Percentiles rank a stretch among this genome's conserved stretches.
These are phyloP conservation scores for Oryzias woworae DNA, from an alignment of 2,113 vertebrate species.

Conservation along the genomic window DNA sequence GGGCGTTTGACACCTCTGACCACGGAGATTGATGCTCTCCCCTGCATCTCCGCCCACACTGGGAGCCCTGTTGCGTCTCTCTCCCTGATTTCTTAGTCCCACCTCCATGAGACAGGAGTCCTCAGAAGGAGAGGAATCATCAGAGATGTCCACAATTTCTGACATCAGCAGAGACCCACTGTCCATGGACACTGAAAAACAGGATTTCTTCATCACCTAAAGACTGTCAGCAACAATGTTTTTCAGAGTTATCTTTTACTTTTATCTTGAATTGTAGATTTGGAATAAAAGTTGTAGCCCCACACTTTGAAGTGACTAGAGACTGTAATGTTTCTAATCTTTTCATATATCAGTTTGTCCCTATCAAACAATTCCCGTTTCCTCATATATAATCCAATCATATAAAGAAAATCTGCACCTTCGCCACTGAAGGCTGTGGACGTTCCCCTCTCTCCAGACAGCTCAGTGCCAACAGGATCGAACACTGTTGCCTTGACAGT, in stretches of 20 bases:
- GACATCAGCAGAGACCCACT: constrained; percentile 93
- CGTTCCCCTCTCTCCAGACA: constrained; percentile 85
- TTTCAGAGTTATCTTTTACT: neutral
- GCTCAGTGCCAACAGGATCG: constrained; percentile 83
- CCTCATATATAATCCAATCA: neutral
- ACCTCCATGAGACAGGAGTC: constrained; percentile 94
- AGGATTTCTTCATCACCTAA: neutral
- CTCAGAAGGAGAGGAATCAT: constrained; percentile 94
- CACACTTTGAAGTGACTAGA: no score
- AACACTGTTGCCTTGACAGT: constrained; percentile 85
- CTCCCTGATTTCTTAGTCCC: constrained; percentile 64
- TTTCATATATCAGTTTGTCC: no score
- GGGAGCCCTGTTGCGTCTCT: constrained; percentile 40
- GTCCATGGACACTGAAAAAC: constrained; percentile 88
- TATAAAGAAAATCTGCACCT: constrained; percentile 58
- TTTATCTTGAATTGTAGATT: neutral
- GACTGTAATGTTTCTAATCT: no score
- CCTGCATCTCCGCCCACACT: constrained; percentile 52
- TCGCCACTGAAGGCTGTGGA: constrained; percentile 89
- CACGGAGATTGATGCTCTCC: constrained; percentile 84
- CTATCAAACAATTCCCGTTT: neutral
- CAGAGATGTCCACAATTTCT: constrained; percentile 90
- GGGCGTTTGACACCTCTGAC: constrained; percentile 76
- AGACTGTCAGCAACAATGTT: neutral
- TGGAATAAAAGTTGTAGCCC: no score